Evolutionary conservation across 2,888 invertebrate genomes (phyloP).

Genomic region (Tiliacea citrago): DNA sequence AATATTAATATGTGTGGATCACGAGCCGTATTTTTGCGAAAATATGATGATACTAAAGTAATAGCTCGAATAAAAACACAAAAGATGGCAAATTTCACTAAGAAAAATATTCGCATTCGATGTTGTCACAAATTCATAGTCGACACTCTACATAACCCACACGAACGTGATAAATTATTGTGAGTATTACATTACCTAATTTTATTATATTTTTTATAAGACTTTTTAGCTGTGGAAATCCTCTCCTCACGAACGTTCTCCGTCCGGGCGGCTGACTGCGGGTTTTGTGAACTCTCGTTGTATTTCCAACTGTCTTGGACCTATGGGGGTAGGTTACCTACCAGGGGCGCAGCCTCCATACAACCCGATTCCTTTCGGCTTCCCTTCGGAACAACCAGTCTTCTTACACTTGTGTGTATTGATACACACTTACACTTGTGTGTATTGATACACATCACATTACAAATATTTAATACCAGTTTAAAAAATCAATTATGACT

Average conservation of each 20-base stretch:
- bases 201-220: not conserved
- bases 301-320: not conserved
- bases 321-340: not conserved
- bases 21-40: slow-evolving; percentile 80
- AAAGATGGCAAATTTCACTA: slow-evolving; percentile 73
- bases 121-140: slow-evolving; percentile 82
- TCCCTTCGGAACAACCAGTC: too few species aligned
- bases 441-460: too few species aligned
- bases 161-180: slow-evolving; percentile 46
- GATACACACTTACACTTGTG: too few species aligned
- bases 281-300: not conserved
- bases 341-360: too few species aligned
- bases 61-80: slow-evolving; percentile 74
- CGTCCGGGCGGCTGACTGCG: too few species aligned
- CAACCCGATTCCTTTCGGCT: too few species aligned
- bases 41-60: slow-evolving; percentile 71
- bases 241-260: not conserved
- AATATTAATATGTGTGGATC: slow-evolving; percentile 74
- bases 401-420: too few species aligned
- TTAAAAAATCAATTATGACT: too few species aligned
- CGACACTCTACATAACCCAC: slow-evolving; percentile 54
- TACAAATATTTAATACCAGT: too few species aligned
- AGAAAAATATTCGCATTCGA: slow-evolving; percentile 70
- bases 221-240: not conserved
- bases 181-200: slow-evolving; percentile 28